phyloP scores from a whole-genome alignment of 2,113 vertebrate genomes.

The Addax nasomaculatus region DNA sequence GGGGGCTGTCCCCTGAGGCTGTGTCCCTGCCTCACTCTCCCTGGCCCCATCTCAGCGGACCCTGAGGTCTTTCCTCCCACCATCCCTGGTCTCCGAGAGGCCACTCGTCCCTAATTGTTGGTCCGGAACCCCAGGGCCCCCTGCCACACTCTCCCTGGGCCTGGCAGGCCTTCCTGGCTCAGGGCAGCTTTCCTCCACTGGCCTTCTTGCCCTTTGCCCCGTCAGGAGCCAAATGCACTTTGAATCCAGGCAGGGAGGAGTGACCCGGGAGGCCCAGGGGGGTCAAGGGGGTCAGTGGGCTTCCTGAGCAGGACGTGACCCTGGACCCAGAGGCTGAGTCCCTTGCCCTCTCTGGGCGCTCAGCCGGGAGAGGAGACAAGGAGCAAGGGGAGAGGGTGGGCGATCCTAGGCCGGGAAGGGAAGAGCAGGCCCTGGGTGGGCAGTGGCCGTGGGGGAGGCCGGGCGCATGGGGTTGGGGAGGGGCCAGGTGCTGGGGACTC shows the following conservation, averaged over 20 bases:
- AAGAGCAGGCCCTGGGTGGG: accelerated
- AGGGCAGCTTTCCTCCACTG: background rate
- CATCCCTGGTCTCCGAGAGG: background rate
- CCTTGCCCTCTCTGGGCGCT: accelerated
- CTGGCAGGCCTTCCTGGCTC: accelerated
- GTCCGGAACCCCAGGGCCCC: accelerated
- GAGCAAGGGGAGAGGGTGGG: background rate
- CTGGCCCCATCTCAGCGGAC: accelerated
- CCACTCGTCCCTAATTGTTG: too few species aligned
- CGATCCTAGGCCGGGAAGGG: accelerated
- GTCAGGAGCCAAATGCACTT: accelerated
- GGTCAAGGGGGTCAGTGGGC: background rate
- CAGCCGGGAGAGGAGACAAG: background rate
- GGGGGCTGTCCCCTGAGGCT: background rate
- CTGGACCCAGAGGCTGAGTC: background rate
- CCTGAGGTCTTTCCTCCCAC: background rate
- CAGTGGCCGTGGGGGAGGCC: background rate
- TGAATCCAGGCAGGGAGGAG: background rate
- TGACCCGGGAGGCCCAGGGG: background rate
- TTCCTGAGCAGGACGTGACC: background rate
- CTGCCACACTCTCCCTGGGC: background rate
- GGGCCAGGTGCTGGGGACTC: accelerated
- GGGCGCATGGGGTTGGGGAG: background rate
- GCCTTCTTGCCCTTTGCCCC: background rate
- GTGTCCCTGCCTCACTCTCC: background rate